Evolutionary conservation across 2,888 invertebrate genomes (phyloP), one percentile per base, ranked within the genome.

Genomic region (Nectonema munidae): DNA sequence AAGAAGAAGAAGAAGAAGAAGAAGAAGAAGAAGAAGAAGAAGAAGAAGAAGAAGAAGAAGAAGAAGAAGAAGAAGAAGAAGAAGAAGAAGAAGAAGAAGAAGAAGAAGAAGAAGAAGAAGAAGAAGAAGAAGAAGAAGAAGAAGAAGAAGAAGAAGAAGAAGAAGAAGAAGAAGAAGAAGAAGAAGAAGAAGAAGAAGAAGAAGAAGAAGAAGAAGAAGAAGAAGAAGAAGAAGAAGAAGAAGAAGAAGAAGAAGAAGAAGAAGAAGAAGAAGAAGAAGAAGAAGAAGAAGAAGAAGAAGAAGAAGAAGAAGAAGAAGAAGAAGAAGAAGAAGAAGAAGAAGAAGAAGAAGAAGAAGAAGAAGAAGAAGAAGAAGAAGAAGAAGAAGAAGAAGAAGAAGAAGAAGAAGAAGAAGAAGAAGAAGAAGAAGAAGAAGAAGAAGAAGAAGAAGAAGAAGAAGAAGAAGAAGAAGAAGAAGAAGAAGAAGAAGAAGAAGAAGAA

Each of bases 351-450:
- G 35, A 19, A 35, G 35, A 19, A 35, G 35, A 19, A 35, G 35
- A 19, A 35, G 35, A 19, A 35, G 35, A 19, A 35, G 35, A 19
- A 35, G 35, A 19, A 35, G 35, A 19, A 35, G 35, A 19, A 35
- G 35, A 19, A 35, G 35, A 19, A 35, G 35, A 19, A 35, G 35
- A 19, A 35, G 35, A 19, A 35, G 35, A 19, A 35, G 35, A 19
- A 35, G 35, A 19, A 35, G 35, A 19, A 35, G 35, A 19, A 35
- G 35, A 19, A 35, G 35, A 19, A 35, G 35, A 19, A 35, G 35
- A 19, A 35, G 35, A 19, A 35, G 35, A 19, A 35, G 35, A 19
- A 35, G 35, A 19, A 35, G 35, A 19, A 35, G 35, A 19, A 35
- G 35, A 19, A 35, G 35, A 19, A 35, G 35, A 19, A 35, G 35